phyloP scores from a whole-genome alignment of 2,113 vertebrate genomes.

The Progne subis region DNA sequence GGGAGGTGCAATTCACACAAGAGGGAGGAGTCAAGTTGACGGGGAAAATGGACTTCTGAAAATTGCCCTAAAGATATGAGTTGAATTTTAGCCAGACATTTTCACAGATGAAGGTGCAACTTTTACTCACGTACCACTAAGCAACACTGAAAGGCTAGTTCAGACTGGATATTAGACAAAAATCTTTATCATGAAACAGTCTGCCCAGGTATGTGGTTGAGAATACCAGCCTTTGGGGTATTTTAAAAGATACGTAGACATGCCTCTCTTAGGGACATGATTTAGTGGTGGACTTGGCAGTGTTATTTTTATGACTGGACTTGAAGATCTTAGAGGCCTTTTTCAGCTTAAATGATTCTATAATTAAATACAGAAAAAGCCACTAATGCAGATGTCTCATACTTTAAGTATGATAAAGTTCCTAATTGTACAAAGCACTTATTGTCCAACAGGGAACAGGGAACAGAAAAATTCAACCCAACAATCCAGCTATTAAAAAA shows the following conservation, averaged over 20 bases:
- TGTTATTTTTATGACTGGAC: background rate
- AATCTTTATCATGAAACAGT: background rate
- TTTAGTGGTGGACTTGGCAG: background rate
- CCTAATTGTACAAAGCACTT: background rate
- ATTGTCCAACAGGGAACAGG: background rate
- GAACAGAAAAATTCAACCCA: background rate
- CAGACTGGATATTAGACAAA: background rate
- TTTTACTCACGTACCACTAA: background rate
- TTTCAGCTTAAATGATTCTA: background rate
- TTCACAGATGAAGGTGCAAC: background rate
- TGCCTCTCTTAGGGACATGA: accelerated
- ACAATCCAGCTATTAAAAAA: background rate
- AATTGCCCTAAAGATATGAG: background rate
- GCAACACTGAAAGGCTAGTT: background rate
- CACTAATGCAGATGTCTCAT: background rate
- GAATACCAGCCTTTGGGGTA: background rate
- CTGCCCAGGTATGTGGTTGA: background rate
- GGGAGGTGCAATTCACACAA: background rate
- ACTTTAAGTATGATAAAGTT: background rate
- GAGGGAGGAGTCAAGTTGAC: background rate
- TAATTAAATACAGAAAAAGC: background rate
- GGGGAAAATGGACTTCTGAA: background rate
- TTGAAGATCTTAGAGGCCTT: background rate
- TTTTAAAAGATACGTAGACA: background rate
- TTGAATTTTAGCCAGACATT: background rate